phyloP scores from a whole-genome alignment of 2,888 invertebrate genomes.

The Polyploca ridens region DNA sequence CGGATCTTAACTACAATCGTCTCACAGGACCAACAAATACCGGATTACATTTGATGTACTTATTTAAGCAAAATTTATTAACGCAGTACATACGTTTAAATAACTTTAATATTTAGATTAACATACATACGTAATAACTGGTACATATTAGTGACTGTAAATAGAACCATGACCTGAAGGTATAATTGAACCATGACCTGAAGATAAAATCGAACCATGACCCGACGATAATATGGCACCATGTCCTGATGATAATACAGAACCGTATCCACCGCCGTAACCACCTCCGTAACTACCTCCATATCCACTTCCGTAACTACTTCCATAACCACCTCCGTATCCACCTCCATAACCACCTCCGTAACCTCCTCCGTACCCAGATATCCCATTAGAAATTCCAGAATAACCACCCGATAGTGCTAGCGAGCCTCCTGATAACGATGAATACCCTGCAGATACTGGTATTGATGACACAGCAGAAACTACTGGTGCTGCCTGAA shows the following conservation, averaged over 20 bases:
- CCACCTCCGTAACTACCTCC: not conserved
- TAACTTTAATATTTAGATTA: not conserved
- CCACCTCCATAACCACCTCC: not conserved
- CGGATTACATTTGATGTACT: not conserved
- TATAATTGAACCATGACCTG: constrained; percentile 2
- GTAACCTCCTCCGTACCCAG: not conserved
- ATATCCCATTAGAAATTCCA: constrained; percentile 9
- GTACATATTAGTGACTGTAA: constrained; percentile 5
- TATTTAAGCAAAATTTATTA: not conserved
- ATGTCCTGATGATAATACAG: not conserved
- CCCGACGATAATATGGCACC: not conserved
- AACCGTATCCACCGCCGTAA: not conserved
- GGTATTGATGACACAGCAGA: constrained; percentile 20
- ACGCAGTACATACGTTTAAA: not conserved
- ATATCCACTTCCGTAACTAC: too few relatives aligned
- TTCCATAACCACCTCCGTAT: not conserved
- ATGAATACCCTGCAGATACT: constrained; percentile 17
- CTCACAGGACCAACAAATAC: not conserved
- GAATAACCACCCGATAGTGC: not conserved
- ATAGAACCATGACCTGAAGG: constrained; percentile 3
- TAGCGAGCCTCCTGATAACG: constrained; percentile 1
- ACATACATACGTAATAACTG: not conserved
- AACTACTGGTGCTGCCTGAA: constrained; percentile 26
- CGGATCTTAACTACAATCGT: not conserved
- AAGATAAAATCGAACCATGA: constrained; percentile 1